Percentiles rank a stretch among this genome's conserved stretches.
phyloP scores from a whole-genome alignment of 37 sponge, comb jelly and placozoan genomes.

The Axinella damicornis region DNA sequence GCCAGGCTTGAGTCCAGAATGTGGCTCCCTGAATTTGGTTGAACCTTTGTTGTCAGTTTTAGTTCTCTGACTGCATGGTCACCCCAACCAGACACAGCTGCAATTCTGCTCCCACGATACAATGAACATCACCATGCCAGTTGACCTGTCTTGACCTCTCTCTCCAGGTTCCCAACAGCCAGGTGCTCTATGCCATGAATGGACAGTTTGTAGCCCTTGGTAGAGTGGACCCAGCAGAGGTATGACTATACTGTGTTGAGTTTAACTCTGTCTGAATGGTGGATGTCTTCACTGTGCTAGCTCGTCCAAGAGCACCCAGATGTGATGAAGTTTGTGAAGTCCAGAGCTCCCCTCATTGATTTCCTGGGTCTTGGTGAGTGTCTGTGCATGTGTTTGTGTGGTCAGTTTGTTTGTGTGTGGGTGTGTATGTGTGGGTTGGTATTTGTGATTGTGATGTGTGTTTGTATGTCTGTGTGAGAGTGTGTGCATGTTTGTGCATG shows the following conservation, averaged over 20 bases:
- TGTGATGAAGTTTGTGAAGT: slow-evolving; percentile 52
- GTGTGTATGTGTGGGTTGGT: no score
- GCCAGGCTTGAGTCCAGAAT: no score
- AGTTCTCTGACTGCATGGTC: no score
- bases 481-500: not conserved
- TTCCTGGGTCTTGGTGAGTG: slow-evolving; percentile 72
- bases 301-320: slow-evolving; percentile 30
- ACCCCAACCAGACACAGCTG: no score
- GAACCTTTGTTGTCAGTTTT: no score
- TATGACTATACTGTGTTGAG: not conserved
- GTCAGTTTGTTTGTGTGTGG: no score
- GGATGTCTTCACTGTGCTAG: not conserved
- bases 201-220: slow-evolving; percentile 74
- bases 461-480: slow-evolving; percentile 66
- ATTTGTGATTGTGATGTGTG: no score
- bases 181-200: slow-evolving; percentile 73
- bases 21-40: no score
- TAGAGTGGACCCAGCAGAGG: slow-evolving; percentile 54
- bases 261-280: not conserved
- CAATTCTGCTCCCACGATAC: no score
- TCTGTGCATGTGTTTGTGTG: not conserved
- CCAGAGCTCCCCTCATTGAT: slow-evolving; percentile 53
- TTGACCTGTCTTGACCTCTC: not conserved
- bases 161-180: slow-evolving; percentile 69
- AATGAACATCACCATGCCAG: no score